These are phyloP conservation scores for Pelobates fuscus DNA, from an alignment of 2,113 vertebrate genomes.

Conservation along the genomic window DNA sequence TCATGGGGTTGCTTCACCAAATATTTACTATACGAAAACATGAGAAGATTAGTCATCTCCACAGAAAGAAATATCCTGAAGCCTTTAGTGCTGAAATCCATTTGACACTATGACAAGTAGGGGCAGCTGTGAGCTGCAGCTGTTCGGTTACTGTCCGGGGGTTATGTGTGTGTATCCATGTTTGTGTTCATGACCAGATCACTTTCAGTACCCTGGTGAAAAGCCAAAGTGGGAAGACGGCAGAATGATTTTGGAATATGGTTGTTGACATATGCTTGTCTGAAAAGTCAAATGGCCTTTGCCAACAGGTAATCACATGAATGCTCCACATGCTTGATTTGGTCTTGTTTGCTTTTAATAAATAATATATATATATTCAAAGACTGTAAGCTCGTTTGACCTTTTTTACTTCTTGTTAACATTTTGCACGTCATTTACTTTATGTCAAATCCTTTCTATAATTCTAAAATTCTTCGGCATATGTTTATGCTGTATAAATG, in stretches of 20 bases:
- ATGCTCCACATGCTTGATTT: not conserved
- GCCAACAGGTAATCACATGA: not conserved
- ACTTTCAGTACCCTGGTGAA: constrained; percentile 17
- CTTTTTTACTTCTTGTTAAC: no score
- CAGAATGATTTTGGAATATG: constrained; percentile 11
- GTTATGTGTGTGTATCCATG: constrained; percentile 5
- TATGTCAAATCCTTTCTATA: no score
- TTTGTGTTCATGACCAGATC: constrained; percentile 9
- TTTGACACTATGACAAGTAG: constrained; percentile 59
- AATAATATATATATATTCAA: no score
- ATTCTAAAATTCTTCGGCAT: no score
- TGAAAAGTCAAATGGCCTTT: not conserved
- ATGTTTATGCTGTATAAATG: no score
- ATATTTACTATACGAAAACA: constrained; percentile 61
- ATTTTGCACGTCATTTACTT: no score
- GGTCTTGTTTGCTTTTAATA: not conserved
- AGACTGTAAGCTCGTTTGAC: no score
- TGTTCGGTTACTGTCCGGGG: constrained; percentile 53
- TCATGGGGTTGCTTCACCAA: constrained; percentile 61
- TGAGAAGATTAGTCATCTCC: constrained; percentile 65
- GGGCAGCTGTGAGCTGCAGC: constrained; percentile 57
- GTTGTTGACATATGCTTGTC: not conserved
- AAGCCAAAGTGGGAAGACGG: constrained; percentile 10
- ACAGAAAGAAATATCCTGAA: constrained; percentile 48
- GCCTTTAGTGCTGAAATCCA: constrained; percentile 44